Conservation (phyloP, 2,113 vertebrate genomes). For the Coptodon rendalli region DNA sequence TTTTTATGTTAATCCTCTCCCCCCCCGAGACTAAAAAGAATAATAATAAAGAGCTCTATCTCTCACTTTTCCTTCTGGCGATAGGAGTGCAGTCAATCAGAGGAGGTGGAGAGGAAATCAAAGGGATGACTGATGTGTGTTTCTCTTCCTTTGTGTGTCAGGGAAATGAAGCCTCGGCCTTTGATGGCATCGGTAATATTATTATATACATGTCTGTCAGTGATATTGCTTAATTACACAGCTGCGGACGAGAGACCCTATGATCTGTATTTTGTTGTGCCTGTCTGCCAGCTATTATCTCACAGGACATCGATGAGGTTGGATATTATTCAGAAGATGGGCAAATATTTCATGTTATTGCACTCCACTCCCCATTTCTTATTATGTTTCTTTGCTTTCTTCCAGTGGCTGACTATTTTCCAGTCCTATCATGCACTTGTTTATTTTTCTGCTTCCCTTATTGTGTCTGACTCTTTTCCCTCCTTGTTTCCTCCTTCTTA, state of each 20-base stretch:
- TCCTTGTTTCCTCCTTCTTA: neutral
- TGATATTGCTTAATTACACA: slow-evolving; percentile 57
- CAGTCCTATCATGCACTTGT: neutral
- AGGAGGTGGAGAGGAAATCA: slow-evolving; percentile 33
- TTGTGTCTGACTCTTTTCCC: neutral
- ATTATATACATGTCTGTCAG: slow-evolving; percentile 49
- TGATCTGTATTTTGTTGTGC: slow-evolving; percentile 5
- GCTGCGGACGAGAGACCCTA: slow-evolving; percentile 20
- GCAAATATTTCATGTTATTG: slow-evolving; percentile 21
- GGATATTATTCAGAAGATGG: slow-evolving; percentile 26
- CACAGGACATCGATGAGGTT: slow-evolving; percentile 27
- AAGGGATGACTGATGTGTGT: slow-evolving; percentile 38
- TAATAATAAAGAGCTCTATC: slow-evolving; percentile 35
- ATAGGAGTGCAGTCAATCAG: slow-evolving; percentile 29
- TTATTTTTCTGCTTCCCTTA: neutral
- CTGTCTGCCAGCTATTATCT: slow-evolving; percentile 19
- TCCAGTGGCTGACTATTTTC: neutral
- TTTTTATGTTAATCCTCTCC: slow-evolving; percentile 43
- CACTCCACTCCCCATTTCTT: neutral
- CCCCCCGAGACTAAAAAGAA: neutral
- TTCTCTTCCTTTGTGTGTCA: neutral
- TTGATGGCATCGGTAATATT: slow-evolving; percentile 47
- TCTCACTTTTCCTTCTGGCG: neutral
- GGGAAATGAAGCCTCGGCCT: slow-evolving; percentile 53
- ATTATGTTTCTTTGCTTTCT: slow-evolving; percentile 15